A percentile compares a stretch with the other conserved stretches of the same genome.
These are phyloP conservation scores for Agrochola lychnidis DNA, from an alignment of 2,888 invertebrate species.

Conservation along the genomic window DNA sequence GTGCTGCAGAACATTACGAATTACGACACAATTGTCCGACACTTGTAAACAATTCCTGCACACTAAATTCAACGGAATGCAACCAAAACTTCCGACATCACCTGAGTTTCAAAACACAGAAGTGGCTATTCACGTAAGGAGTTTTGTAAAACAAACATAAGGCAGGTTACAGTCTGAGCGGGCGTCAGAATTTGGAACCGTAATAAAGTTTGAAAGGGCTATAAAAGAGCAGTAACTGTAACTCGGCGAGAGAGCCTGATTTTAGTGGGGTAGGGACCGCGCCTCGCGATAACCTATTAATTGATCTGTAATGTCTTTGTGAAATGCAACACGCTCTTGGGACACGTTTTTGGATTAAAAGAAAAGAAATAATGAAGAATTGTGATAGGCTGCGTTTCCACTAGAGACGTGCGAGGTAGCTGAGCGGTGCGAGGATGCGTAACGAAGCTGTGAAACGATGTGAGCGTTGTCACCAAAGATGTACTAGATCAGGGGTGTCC, in stretches of 20 bases:
- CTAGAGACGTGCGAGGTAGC: no score
- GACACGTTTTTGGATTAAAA: slow-evolving; percentile 24
- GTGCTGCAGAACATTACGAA: slow-evolving; percentile 11
- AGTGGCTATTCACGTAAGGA: slow-evolving; percentile 70
- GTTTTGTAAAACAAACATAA: slow-evolving; percentile 86
- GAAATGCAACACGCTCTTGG: slow-evolving; percentile 56
- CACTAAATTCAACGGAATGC: slow-evolving; percentile 48
- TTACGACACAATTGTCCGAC: slow-evolving; percentile 39
- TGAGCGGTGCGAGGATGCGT: no score
- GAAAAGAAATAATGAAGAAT: not conserved
- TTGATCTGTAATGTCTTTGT: slow-evolving; percentile 81
- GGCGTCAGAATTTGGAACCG: slow-evolving; percentile 86
- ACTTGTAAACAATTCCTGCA: slow-evolving; percentile 34
- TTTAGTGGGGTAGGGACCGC: slow-evolving; percentile 86
- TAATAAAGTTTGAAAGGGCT: slow-evolving; percentile 90
- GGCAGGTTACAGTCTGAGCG: slow-evolving; percentile 72
- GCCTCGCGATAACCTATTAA: slow-evolving; percentile 86
- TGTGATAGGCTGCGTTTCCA: no score
- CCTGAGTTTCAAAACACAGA: slow-evolving; percentile 59
- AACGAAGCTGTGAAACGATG: no score
- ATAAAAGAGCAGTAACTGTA: slow-evolving; percentile 90
- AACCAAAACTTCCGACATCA: slow-evolving; percentile 61
- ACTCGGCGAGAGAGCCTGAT: slow-evolving; percentile 87
- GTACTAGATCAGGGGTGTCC: no score
- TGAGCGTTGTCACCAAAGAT: no score